Evolutionary conservation across 1,140 invertebrate species (phyloP), one percentile per base, ranked within the genome.

Genomic region (Elymnias hypermnestra): DNA sequence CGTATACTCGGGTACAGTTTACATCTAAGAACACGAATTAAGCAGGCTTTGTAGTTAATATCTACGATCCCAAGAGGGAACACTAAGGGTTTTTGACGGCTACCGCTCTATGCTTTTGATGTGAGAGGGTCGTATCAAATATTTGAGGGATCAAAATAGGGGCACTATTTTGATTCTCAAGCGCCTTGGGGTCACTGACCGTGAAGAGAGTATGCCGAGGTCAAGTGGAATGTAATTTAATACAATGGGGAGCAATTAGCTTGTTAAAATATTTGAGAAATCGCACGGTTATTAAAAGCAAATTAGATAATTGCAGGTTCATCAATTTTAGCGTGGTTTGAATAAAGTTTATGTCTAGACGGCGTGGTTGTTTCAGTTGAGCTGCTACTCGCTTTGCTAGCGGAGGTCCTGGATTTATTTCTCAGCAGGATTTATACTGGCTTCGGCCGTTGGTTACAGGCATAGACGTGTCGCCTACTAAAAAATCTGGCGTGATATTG

Each of bases 81-180:
- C 53, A 63, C 62, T 59, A 57, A 64, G 57, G 59, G 67, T 57
- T 62, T 48, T 53, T 38, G 58, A 56, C 53, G 62, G 61, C 56
- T 47, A 65, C 49, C 40, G 51, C 40, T 53, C 57, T 38, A 54
- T 53, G 50, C 57, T 63, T 74, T 74, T 74, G 71, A 71, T 74
- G 54, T 63, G 39, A 51, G 35, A 51, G 53, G 57, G 53, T 55
- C 43, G 43, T 46, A 44, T 33, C 45, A 48, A 52, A 57, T 57
- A 47, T 52, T 57, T 57, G 53, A 50, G 48, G 49, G 43, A 43
- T 42, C 28, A n/a, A n/a, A n/a, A n/a, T n/a, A n/a, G n/a, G n/a
- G 43, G 33, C 53, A 43, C 51, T 55, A 49, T 55, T 55, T 52
- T 51, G 53, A 43, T 39, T 39, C 52, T 49, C 36, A 43, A 41